phyloP scores from a whole-genome alignment of 2,888 invertebrate genomes.

The Folsomia manolachei region DNA sequence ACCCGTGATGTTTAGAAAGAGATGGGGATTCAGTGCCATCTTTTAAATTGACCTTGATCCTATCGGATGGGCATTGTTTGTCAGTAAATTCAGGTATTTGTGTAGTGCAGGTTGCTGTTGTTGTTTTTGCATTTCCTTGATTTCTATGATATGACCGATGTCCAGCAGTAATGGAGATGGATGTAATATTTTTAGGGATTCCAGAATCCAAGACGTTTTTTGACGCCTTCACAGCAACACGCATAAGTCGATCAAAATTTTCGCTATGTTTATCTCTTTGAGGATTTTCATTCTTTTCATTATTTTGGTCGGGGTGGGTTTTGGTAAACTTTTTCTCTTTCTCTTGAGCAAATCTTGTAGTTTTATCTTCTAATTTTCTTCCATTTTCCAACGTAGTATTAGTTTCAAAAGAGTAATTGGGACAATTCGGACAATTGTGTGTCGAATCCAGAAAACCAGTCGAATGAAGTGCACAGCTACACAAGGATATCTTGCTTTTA shows the following conservation, averaged over 20 bases:
- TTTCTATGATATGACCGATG: not conserved
- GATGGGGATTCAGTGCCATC: not conserved
- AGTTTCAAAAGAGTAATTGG: not conserved
- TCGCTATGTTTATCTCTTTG: not conserved
- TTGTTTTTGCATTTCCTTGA: not conserved
- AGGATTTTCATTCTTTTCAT: not conserved
- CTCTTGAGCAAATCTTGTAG: not conserved
- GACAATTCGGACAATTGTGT: not conserved
- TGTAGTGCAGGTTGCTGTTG: too few species aligned
- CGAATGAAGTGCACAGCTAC: not conserved
- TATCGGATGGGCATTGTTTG: too few species aligned
- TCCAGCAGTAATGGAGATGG: not conserved
- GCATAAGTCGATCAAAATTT: conserved; percentile 2
- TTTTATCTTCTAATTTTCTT: not conserved
- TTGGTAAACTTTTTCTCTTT: not conserved
- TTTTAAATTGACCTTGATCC: not conserved
- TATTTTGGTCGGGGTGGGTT: too few species aligned
- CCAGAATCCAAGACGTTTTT: not conserved
- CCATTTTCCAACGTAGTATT: not conserved
- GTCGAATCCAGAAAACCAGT: not conserved
- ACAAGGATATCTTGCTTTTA: not conserved
- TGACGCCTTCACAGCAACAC: conserved; percentile 9
- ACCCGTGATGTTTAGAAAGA: not conserved
- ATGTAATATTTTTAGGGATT: not conserved
- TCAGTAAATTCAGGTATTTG: too few species aligned